Evolutionary conservation across 2,888 invertebrate species (phyloP).

Genomic region (Aspidapion aeneum): DNA sequence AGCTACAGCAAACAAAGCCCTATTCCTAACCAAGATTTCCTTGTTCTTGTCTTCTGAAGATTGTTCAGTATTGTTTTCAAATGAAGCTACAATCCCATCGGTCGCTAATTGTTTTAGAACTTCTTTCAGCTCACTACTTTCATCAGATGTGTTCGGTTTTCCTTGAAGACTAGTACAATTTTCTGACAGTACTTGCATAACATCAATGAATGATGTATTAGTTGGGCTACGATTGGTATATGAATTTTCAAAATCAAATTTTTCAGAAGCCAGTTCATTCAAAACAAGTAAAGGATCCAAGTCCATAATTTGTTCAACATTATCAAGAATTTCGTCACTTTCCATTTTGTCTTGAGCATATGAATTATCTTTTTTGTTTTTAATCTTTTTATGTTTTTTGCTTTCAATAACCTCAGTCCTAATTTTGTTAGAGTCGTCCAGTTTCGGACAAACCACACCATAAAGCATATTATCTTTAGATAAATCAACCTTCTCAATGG

Average conservation of each 20-base stretch:
- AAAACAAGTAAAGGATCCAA: constrained; percentile 12
- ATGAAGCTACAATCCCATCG: not conserved
- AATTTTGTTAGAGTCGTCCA: constrained; percentile 15
- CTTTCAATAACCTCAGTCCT: constrained; percentile 15
- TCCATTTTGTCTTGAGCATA: not conserved
- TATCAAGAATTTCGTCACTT: constrained; percentile 6
- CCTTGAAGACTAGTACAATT: not conserved
- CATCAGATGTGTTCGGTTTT: not conserved
- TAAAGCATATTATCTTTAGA: constrained; percentile 11
- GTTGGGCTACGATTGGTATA: not conserved
- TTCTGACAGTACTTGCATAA: not conserved
- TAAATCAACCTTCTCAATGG: not conserved
- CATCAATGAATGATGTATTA: not conserved
- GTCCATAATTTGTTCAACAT: constrained; percentile 7
- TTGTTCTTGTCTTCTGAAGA: constrained; percentile 5
- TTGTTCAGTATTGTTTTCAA: not conserved
- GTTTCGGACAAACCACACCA: constrained; percentile 9
- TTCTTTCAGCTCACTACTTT: not conserved
- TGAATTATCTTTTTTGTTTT: not conserved
- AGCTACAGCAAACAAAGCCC: constrained; percentile 38
- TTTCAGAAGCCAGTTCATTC: constrained; percentile 15
- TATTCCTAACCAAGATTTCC: constrained; percentile 35
- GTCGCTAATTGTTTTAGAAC: not conserved
- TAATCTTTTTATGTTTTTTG: constrained; percentile 4
- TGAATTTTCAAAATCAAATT: constrained; percentile 1